Conservation (phyloP, 2,797 vertebrate genomes). For the Steatocranus sp. region DNA sequence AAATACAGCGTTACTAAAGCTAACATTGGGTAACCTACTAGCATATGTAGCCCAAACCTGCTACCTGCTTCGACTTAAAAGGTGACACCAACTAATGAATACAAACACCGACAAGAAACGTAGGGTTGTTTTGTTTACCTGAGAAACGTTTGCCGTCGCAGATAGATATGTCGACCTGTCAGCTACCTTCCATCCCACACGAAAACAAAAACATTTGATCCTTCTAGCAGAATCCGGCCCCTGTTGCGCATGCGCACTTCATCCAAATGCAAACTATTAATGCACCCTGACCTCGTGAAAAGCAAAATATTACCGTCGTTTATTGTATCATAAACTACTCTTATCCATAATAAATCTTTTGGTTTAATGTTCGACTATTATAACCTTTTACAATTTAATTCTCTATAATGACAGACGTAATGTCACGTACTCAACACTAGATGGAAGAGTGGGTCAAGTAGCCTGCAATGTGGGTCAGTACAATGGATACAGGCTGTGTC, state of each 20-base stretch:
- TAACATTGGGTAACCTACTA: background rate
- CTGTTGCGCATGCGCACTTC: slow-evolving; percentile 37
- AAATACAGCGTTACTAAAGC: background rate
- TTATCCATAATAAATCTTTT: background rate
- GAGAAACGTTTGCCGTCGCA: background rate
- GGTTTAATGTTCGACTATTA: background rate
- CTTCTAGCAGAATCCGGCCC: background rate
- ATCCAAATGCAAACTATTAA: background rate
- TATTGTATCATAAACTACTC: background rate
- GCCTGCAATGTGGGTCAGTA: background rate
- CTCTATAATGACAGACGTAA: background rate
- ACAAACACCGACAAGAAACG: background rate
- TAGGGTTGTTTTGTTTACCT: slow-evolving; percentile 18
- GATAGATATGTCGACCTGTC: background rate
- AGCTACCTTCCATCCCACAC: background rate
- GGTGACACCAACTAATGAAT: rapidly evolving
- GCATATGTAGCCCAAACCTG: background rate
- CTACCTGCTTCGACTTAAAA: background rate
- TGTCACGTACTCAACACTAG: slow-evolving; percentile 24
- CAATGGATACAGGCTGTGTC: no score
- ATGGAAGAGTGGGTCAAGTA: slow-evolving; percentile 23
- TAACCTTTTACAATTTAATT: background rate
- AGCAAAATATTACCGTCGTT: background rate
- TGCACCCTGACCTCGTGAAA: background rate
- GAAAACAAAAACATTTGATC: slow-evolving; percentile 25